These are phyloP conservation scores for Tachysurus fulvidraco DNA, from an alignment of 2,113 vertebrate genomes.

Conservation along the genomic window DNA sequence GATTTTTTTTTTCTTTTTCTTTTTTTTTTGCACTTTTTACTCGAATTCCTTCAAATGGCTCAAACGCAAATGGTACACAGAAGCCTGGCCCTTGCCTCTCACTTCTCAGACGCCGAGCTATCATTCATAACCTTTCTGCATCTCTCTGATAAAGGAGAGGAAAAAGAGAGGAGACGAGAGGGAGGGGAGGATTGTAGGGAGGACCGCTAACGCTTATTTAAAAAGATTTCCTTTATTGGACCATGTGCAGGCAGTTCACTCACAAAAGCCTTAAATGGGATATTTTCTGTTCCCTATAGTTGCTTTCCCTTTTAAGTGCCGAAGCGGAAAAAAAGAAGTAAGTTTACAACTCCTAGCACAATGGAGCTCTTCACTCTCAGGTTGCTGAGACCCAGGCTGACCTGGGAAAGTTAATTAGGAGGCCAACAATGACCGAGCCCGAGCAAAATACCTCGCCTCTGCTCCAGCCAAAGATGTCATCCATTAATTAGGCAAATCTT, in stretches of 20 bases:
- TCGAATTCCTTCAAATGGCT: slow-evolving; percentile 72
- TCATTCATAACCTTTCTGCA: slow-evolving; percentile 79
- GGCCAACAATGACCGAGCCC: slow-evolving; percentile 98
- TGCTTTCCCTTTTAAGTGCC: slow-evolving; percentile 97
- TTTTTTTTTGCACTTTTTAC: slow-evolving; percentile 62
- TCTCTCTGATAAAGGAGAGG: slow-evolving; percentile 61
- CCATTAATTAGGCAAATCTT: slow-evolving; percentile 99
- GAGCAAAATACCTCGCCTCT: slow-evolving; percentile 99
- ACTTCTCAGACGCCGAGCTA: slow-evolving; percentile 69
- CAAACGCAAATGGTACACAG: slow-evolving; percentile 73
- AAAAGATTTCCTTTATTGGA: slow-evolving; percentile 84
- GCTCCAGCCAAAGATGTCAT: slow-evolving; percentile 99
- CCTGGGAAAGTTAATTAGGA: slow-evolving; percentile 99
- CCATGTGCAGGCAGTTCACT: slow-evolving; percentile 88
- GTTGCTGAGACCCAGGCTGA: slow-evolving; percentile 99
- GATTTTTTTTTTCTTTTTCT: neutral
- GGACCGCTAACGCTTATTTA: slow-evolving; percentile 83
- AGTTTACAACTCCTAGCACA: slow-evolving; percentile 98
- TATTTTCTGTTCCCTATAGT: slow-evolving; percentile 98
- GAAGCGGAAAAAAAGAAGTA: slow-evolving; percentile 90
- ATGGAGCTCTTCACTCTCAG: slow-evolving; percentile 99
- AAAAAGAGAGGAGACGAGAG: slow-evolving; percentile 63
- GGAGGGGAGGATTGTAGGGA: slow-evolving; percentile 61
- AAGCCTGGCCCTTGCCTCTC: slow-evolving; percentile 72
- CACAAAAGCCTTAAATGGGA: slow-evolving; percentile 98